Evolutionary conservation across 1,140 invertebrate genomes (phyloP).

Genomic region (Panagrolaimus sp.): DNA sequence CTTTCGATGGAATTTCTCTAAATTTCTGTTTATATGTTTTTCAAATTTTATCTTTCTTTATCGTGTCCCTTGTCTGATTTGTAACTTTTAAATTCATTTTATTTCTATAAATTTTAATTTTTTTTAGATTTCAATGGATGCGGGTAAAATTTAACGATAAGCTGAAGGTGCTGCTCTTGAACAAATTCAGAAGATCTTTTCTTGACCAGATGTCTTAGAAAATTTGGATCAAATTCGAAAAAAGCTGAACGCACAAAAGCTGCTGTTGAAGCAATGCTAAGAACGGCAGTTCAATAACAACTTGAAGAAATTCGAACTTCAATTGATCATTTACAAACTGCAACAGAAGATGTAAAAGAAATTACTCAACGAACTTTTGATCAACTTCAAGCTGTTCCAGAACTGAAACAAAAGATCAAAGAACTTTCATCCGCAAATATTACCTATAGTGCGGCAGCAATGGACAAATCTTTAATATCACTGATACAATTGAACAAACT

Average conservation of each 20-base stretch:
- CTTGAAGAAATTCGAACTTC: slow-evolving; percentile 89
- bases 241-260: slow-evolving; percentile 67
- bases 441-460: slow-evolving; percentile 84
- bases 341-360: slow-evolving; percentile 73
- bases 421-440: slow-evolving; percentile 84
- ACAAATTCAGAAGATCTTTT: slow-evolving; percentile 85
- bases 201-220: slow-evolving; percentile 87
- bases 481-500: slow-evolving; percentile 88
- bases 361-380: slow-evolving; percentile 63
- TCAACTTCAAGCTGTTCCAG: slow-evolving; percentile 59
- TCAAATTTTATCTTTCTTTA: neutral
- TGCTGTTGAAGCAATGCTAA: slow-evolving; percentile 90
- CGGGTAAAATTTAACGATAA: slow-evolving; percentile 58
- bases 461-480: slow-evolving; percentile 97
- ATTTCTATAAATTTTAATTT: too few relatives aligned
- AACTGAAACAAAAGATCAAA: slow-evolving; percentile 73
- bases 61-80: neutral
- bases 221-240: slow-evolving; percentile 82
- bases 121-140: slow-evolving; percentile 17
- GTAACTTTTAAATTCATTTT: neutral
- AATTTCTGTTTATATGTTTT: too few relatives aligned
- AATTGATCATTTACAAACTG: slow-evolving; percentile 78
- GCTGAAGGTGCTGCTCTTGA: slow-evolving; percentile 77
- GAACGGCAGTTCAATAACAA: slow-evolving; percentile 96
- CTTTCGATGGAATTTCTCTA: too few relatives aligned